Evolutionary conservation across 2,797 vertebrate genomes (phyloP), one percentile per base, ranked within the genome.

Genomic region (Ambastaia sidthimunki): DNA sequence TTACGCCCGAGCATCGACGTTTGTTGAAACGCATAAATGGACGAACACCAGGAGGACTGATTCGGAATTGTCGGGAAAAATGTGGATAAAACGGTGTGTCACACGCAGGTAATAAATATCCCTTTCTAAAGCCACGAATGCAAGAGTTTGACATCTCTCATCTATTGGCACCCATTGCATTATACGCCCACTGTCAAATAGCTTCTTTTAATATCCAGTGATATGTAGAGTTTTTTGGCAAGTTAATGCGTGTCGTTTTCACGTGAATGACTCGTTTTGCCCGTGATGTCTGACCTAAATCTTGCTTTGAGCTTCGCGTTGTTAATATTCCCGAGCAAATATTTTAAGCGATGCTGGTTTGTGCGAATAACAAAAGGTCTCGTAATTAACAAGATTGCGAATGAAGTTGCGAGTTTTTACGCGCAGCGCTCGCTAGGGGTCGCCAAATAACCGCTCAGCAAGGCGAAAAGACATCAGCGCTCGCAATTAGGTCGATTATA

Each of bases 51-150:
- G 91, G 86, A 91, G 84, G 88, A 93, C 90, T 94, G 90, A 93
- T 89, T 87, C 89, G 90, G 91, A 89, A 90, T 90, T 87, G 88
- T 91, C 85, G 86, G 88, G 87, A 87, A 92, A 90, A 73, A 95
- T 95, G 94, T 94, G 94, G 94, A 91, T 94, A 87, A 93, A 94
- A 92, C 91, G 91, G 89, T 92, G 91, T 86, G 88, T 91, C 85
- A 88, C 90, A 87, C 93, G 92, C 93, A 94, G 94, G 94, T 95
- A 93, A 93, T 91, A 84, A 71, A 75, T 65, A 52, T 74, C 47
- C 5, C 70, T 67, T 63, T 65, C n/a, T 65, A 3, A 37, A 7
- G 7, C 18, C 15, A 2, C 16, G 15, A 65, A 4, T 3, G 28
- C 7, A 34, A 34, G 16, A 31, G 13, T 65, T 71, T 71, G 31